A percentile compares a stretch with the other conserved stretches of the same genome.
Conservation (phyloP, 2,888 invertebrate species). For the Cryptocheilus praepositus region DNA sequence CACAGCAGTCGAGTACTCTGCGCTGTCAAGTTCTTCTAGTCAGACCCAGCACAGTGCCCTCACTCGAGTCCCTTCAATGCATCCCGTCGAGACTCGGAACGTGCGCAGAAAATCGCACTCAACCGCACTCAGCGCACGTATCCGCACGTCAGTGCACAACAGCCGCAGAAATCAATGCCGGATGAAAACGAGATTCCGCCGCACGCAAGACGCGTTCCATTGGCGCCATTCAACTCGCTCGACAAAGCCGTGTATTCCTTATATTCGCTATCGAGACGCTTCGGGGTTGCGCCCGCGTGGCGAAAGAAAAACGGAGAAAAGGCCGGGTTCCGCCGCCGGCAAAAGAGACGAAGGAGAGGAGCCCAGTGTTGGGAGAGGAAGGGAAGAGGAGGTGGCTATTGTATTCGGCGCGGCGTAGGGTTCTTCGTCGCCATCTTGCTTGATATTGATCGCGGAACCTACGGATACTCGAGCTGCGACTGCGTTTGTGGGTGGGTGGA, state of each 20-base stretch:
- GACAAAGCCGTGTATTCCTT: not conserved
- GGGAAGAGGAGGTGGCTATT: conserved; percentile 63
- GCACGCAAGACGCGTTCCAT: not conserved
- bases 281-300: conserved; percentile 8
- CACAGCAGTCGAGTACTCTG: too few relatives aligned
- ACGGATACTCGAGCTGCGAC: conserved; percentile 66
- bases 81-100: too few relatives aligned
- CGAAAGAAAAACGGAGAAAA: conserved; percentile 38
- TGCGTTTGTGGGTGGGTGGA: conserved; percentile 37
- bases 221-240: too few relatives aligned
- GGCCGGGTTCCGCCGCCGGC: conserved; percentile 42
- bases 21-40: too few relatives aligned
- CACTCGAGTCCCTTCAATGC: too few relatives aligned
- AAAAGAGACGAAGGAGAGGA: conserved; percentile 45
- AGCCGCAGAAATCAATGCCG: too few relatives aligned
- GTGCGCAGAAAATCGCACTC: too few relatives aligned
- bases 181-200: too few relatives aligned
- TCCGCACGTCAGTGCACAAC: not conserved
- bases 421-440: conserved; percentile 74
- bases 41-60: too few relatives aligned
- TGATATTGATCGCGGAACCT: conserved; percentile 74
- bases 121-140: not conserved
- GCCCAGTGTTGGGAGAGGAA: conserved; percentile 32
- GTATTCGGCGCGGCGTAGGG: conserved; percentile 70
- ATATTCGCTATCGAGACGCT: conserved; percentile 11